Evolutionary conservation across 2,113 vertebrate species (phyloP).

Genomic region (Mus spicilegus): DNA sequence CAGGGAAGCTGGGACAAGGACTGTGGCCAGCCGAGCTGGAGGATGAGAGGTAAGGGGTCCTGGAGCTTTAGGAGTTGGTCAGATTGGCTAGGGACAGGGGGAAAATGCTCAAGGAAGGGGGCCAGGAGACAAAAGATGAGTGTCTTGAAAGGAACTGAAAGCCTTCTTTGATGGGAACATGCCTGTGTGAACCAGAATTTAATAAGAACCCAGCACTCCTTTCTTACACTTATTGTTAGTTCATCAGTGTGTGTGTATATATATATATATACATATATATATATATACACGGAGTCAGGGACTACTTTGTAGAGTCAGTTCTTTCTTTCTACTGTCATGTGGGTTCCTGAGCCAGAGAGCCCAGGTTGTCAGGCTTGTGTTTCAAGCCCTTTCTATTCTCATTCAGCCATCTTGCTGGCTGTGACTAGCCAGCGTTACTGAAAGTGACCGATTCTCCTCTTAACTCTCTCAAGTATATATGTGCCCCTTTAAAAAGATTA

Average conservation of each 20-base stretch:
- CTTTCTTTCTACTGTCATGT: not conserved
- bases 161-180: not conserved
- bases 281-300: not conserved
- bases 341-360: too few species aligned
- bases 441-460: not conserved
- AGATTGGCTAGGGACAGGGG: not conserved
- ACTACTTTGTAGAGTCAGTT: not conserved
- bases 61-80: not conserved
- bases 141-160: not conserved
- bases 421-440: not conserved
- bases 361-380: too few species aligned
- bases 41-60: not conserved
- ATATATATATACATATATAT: not conserved
- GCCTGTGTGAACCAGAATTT: not conserved
- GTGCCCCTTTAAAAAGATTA: not conserved
- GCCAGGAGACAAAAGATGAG: not conserved
- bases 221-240: not conserved
- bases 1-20: not conserved
- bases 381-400: not conserved
- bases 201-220: not conserved
- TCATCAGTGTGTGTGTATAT: not conserved
- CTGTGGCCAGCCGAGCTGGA: not conserved
- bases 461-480: not conserved
- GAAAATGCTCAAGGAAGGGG: not conserved
- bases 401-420: not conserved